A percentile compares a stretch with the other conserved stretches of the same genome.
Conservation (phyloP, 37 sponge, comb jelly and placozoan species). For the Ephydatia muelleri region DNA sequence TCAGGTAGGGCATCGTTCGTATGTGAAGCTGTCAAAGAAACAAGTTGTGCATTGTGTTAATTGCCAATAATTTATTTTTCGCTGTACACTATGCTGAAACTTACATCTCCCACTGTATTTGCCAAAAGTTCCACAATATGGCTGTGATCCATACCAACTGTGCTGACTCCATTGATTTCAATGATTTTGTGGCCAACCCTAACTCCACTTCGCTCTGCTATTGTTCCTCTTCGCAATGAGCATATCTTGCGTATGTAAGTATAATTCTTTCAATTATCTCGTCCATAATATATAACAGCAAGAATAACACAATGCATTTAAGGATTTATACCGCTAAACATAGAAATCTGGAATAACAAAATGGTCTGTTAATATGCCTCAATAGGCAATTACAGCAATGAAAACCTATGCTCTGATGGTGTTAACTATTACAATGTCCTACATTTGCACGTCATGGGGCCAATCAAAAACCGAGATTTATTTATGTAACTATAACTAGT, state of each 20-base stretch:
- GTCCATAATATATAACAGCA: too few species aligned
- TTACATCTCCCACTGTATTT: constrained; percentile 87
- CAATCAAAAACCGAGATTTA: too few species aligned
- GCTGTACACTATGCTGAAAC: constrained; percentile 17
- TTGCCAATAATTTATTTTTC: not conserved
- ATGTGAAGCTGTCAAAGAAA: constrained; percentile 67
- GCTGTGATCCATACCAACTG: constrained; percentile 71
- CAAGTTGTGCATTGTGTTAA: not conserved
- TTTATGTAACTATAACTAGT: too few species aligned
- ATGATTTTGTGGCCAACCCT: constrained; percentile 95
- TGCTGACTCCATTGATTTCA: constrained; percentile 91
- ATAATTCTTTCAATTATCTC: too few species aligned
- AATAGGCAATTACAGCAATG: too few species aligned
- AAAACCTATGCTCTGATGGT: too few species aligned
- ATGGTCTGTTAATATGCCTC: too few species aligned
- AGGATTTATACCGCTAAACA: too few species aligned
- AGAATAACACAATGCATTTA: too few species aligned
- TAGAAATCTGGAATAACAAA: too few species aligned
- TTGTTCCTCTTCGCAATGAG: constrained; percentile 85
- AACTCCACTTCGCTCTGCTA: constrained; percentile 95
- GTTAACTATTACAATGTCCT: too few species aligned
- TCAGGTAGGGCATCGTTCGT: constrained; percentile 84
- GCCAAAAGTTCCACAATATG: constrained; percentile 72
- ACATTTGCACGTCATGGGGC: too few species aligned
- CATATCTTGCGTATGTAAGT: constrained; percentile 44